Base-by-base conservation (phyloP, 2,113 vertebrate genomes). In the Oriolus oriolus region DNA sequence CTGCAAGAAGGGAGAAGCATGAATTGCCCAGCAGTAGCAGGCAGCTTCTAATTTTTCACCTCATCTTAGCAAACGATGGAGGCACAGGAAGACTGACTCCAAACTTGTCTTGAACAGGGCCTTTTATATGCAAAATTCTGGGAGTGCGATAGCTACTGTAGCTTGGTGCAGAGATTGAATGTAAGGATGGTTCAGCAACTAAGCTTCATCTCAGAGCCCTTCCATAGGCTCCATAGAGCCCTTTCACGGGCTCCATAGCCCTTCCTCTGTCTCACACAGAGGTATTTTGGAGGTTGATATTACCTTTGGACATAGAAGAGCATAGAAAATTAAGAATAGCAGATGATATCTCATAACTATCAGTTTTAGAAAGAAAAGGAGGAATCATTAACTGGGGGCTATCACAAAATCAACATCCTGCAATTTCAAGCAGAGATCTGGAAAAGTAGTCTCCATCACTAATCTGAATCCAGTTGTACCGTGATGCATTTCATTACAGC, bases 61-160 rank as follows among this genome's bases (percentile, higher is more conserved):
- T 76, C 12, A 7, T 37, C 26, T 49, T 53, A 59, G 27, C 24
- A 92, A 57, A 76, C 24, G 6, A 37, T 10, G 11, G 15, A 33
- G 59, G 27, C 14, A 65, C 15, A n/a, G 6, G 42, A 85, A 7
- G 7, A 28, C 9, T 31, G 33, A 21, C 11, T 49, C 26, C 28
- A 49, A 37, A 57, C 21, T 33, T 50, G 7, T 18, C 49, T 39
- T 53, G 52, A 22, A 33, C 10, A 31, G 20, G 18, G 6, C 3
- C 9, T 35, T 59, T 63, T 59, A 15, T 59, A 8, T 45, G 16
- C 18, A 59, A 30, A 63, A 35, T 35, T 49, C 42, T 44, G 41
- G 30, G 2, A 10, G 6, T 85, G 41, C 1, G 0, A 27, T 23
- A 45, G 16, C 7, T 56, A 4, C 27, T 22, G 26, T 31, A 41